These are phyloP conservation scores for Lydus trimaculatus DNA, from an alignment of 2,888 invertebrate species.

Conservation along the genomic window DNA sequence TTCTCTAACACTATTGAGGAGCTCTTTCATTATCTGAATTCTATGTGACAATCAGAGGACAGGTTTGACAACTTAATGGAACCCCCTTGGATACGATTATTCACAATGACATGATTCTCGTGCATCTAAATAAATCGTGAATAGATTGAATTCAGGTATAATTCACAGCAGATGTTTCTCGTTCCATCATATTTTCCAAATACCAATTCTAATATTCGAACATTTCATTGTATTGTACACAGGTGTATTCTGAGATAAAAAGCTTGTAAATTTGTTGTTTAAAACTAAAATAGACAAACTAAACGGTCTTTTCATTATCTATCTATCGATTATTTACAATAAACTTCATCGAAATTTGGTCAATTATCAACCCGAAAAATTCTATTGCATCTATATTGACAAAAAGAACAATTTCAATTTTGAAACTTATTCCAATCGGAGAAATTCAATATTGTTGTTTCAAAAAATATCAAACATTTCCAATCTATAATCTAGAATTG, in stretches of 20 bases:
- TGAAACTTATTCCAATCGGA: neutral
- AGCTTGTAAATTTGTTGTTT: neutral
- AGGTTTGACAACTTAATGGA: slow-evolving; percentile 8
- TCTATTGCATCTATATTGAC: neutral
- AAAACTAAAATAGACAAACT: no score
- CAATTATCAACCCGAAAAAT: no score
- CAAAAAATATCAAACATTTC: neutral
- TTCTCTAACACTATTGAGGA: neutral
- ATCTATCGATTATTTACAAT: no score
- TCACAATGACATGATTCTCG: slow-evolving; percentile 3
- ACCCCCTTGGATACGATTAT: neutral
- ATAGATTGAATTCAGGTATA: slow-evolving; percentile 8
- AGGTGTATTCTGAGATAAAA: neutral
- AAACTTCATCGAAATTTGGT: no score
- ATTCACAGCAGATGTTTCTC: slow-evolving; percentile 6
- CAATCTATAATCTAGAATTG: neutral
- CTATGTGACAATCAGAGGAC: slow-evolving; percentile 5
- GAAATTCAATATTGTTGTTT: neutral
- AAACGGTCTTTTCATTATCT: no score
- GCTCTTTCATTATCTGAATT: neutral
- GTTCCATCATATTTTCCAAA: neutral
- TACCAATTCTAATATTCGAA: neutral
- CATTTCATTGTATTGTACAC: neutral
- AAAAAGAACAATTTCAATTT: neutral
- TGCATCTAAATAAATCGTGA: slow-evolving; percentile 7